Conservation (phyloP, 2,113 vertebrate species). For the Actinemys pallida region DNA sequence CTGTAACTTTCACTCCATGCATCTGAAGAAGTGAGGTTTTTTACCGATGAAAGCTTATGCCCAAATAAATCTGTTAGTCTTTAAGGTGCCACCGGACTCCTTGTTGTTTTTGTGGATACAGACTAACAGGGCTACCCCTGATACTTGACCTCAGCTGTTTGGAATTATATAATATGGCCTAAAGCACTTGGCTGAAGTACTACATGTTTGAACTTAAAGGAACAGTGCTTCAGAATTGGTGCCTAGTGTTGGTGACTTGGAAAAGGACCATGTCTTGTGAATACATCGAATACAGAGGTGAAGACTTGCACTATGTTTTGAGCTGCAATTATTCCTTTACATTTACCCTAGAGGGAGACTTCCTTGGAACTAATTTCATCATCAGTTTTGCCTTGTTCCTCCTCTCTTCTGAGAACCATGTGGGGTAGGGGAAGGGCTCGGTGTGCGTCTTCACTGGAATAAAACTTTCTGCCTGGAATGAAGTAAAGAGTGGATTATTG, state of each 20-base stretch:
- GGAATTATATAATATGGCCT: background rate
- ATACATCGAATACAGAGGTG: fast-evolving
- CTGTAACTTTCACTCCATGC: no score
- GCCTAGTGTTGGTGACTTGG: background rate
- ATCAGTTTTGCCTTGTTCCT: background rate
- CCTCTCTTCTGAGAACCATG: background rate
- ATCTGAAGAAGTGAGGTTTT: no score
- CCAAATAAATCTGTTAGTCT: no score
- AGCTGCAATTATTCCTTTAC: fast-evolving
- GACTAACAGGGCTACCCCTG: no score
- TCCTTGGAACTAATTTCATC: fast-evolving
- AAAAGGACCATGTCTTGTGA: background rate
- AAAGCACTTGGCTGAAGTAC: background rate
- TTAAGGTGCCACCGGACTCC: no score
- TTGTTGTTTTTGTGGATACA: no score
- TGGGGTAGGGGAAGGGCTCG: background rate
- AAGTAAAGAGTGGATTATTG: background rate
- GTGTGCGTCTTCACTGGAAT: background rate
- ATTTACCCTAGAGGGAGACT: background rate
- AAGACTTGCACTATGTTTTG: fast-evolving
- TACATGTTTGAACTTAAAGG: background rate
- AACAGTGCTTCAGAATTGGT: background rate
- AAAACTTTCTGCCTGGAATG: background rate
- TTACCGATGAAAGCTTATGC: no score
- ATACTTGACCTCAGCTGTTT: background rate